Base-by-base conservation (phyloP, 2,797 vertebrate species). In the Xenopus petersii region DNA sequence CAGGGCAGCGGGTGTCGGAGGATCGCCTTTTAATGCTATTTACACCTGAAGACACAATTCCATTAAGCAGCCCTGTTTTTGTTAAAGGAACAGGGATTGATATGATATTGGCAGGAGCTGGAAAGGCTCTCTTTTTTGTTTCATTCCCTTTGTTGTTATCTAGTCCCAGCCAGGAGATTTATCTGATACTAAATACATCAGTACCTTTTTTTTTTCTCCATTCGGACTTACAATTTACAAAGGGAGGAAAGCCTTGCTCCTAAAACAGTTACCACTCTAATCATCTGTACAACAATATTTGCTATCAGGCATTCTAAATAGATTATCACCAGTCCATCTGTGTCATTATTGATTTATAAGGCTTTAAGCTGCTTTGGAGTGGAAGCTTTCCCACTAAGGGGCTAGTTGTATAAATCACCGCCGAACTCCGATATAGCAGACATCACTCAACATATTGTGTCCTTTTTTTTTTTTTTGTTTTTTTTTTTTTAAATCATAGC, bases 341-440 rank as follows among this genome's bases (percentile, higher is more conserved):
- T 96, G 96, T 98, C 95, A 98, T 97, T 95, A 99, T 96, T 98
- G 96, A 99, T 99, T 98, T 98, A 99, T 99, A 98, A 97, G 95
- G 96, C 94, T 95, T 95, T 98, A 97, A 97, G 95, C 96, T 93
- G 94, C 95, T 95, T 93, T 93, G 87, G 91, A 91, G 92, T 89
- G 91, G 91, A 92, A 92, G 89, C 92, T 92, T 93, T 91, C 93
- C 92, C 94, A 87, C 91, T 90, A 90, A 94, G 93, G 95, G 94
- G 94, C 87, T 92, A 92, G 93, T 91, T 89, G 94, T 93, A 86
- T 89, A 92, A 95, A 96, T 93, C 92, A 93, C 93, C 94, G 93
- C 91, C 89, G 85, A 91, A 92, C 92, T 90, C 93, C 92, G 94
- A 91, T 91, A 92, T 89, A 90, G 89, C 92, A 89, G 87, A 92